A percentile compares a stretch with the other conserved stretches of the same genome.
Conservation (phyloP, 2,888 invertebrate genomes). For the Pyrrhia umbra region DNA sequence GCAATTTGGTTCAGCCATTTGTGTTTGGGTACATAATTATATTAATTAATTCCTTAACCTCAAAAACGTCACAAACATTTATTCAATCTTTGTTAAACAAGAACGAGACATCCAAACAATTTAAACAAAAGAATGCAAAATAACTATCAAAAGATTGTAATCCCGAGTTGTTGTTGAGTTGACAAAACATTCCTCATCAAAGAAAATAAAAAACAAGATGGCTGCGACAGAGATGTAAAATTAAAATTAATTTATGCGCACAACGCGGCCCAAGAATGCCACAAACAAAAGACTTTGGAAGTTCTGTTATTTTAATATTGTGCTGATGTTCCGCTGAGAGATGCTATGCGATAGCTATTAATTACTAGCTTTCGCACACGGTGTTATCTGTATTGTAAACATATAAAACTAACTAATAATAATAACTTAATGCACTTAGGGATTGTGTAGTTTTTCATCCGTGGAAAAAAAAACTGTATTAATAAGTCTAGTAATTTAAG, state of each 20-base stretch:
- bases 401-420: no score
- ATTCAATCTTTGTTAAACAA: constrained; percentile 2
- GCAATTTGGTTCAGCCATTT: no score
- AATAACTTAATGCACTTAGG: no score
- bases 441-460: no score
- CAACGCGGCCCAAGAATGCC: constrained; percentile 77
- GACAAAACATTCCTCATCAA: constrained; percentile 71
- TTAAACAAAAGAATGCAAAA: constrained; percentile 49
- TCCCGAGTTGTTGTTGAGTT: no score
- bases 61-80: no score
- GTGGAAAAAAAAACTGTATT: no score
- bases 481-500: no score
- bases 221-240: constrained; percentile 66
- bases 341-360: constrained; percentile 5
- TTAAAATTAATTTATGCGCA: constrained; percentile 79
- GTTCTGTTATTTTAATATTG: constrained; percentile 69
- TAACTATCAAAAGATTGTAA: constrained; percentile 54
- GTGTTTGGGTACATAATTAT: no score
- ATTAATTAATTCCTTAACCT: neutral
- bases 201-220: constrained; percentile 60
- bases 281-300: constrained; percentile 77
- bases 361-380: neutral
- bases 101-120: constrained; percentile 26
- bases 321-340: constrained; percentile 13
- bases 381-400: no score